A percentile compares a stretch with the other conserved stretches of the same genome.
These are phyloP conservation scores for Cololabis saira DNA, from an alignment of 2,113 vertebrate genomes.

Conservation along the genomic window DNA sequence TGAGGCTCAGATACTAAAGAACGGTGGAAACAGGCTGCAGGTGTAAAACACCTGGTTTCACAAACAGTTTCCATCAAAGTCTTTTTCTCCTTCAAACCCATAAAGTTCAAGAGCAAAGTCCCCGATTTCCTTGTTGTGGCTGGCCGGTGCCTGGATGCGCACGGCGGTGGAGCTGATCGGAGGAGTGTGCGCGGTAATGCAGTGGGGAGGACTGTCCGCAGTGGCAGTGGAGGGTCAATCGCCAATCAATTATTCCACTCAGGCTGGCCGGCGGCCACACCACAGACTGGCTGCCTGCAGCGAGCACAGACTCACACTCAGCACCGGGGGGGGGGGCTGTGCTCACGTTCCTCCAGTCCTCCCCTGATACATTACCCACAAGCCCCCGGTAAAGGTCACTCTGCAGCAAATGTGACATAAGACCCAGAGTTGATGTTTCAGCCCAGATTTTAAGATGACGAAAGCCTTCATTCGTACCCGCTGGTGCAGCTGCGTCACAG, in stretches of 20 bases:
- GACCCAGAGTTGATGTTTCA: no score
- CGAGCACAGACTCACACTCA: constrained; percentile 15
- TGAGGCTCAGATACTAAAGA: no score
- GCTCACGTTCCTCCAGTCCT: constrained; percentile 5
- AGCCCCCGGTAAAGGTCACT: background rate
- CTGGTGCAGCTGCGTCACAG: no score
- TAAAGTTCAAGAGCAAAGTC: background rate
- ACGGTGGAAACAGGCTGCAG: no score
- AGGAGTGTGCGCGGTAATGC: constrained; percentile 67
- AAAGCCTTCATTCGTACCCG: no score
- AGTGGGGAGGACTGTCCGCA: constrained; percentile 61
- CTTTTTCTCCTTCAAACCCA: background rate
- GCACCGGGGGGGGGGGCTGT: constrained; percentile 4
- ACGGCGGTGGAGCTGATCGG: constrained; percentile 27
- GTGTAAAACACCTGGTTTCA: no score
- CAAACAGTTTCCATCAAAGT: no score
- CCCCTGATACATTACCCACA: background rate
- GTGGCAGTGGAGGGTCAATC: constrained; percentile 72
- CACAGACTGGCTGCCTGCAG: constrained; percentile 54
- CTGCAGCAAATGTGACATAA: background rate
- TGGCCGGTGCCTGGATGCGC: background rate
- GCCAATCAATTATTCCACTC: constrained; percentile 76
- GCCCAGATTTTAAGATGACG: background rate
- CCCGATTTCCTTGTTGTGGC: no score
- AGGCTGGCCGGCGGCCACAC: constrained; percentile 71